Conservation (phyloP, 2,113 vertebrate genomes). For the Chauna torquata region DNA sequence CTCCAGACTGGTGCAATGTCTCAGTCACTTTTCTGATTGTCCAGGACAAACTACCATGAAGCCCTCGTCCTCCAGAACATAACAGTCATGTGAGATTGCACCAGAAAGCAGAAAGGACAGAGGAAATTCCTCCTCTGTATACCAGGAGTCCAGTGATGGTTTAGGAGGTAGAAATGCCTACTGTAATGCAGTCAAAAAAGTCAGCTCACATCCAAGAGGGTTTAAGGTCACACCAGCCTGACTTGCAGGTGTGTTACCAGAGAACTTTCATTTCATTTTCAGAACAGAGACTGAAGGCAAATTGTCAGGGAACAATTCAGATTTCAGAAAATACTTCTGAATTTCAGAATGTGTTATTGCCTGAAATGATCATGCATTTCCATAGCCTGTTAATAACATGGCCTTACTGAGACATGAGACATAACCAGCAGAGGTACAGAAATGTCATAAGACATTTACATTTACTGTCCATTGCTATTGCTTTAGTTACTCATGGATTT, state of each 20-base stretch:
- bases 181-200: not conserved
- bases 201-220: not conserved
- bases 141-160: not conserved
- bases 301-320: not conserved
- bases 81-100: not conserved
- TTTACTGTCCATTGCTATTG: not conserved
- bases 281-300: not conserved
- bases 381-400: not conserved
- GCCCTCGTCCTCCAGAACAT: not conserved
- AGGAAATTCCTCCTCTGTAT: not conserved
- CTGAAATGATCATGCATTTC: not conserved
- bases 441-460: not conserved
- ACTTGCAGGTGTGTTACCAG: not conserved
- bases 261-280: not conserved
- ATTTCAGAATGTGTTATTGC: not conserved
- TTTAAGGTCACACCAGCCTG: not conserved
- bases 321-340: not conserved
- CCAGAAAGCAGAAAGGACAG: not conserved
- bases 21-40: not conserved
- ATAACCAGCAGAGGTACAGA: not conserved
- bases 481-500: not conserved
- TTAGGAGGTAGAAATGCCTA: not conserved
- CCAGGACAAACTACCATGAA: not conserved
- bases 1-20: rapidly evolving
- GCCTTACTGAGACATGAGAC: not conserved